phyloP scores from a whole-genome alignment of 53 echinoderm and acorn worm genomes.

The Arbacia lixula region DNA sequence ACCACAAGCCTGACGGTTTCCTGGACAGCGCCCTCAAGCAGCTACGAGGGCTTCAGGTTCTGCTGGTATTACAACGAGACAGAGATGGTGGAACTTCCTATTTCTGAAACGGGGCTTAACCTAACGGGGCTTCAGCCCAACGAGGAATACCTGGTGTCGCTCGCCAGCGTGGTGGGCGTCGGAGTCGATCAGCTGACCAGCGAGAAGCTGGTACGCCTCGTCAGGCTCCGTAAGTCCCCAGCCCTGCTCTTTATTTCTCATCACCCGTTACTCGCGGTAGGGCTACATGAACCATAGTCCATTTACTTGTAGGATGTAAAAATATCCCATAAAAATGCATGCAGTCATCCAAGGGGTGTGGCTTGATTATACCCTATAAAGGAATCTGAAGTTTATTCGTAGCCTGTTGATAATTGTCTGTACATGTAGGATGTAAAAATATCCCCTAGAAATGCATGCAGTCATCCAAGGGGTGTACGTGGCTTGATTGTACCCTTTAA shows the following conservation, averaged over 20 bases:
- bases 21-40: not conserved
- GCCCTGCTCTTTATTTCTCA: no score
- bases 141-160: slow-evolving; percentile 22
- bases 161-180: slow-evolving; percentile 16
- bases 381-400: no score
- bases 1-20: slow-evolving; percentile 8
- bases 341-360: no score
- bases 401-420: no score
- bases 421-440: no score
- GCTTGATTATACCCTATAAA: no score
- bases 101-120: not conserved
- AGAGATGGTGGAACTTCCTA: slow-evolving; percentile 7
- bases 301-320: no score
- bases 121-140: slow-evolving; percentile 23
- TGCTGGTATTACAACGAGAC: slow-evolving; percentile 24
- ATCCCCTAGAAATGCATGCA: no score
- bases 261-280: no score
- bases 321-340: not conserved
- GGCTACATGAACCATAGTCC: no score
- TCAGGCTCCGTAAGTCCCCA: slow-evolving; percentile 39
- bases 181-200: slow-evolving; percentile 7
- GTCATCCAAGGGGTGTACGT: no score
- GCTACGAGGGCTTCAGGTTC: not conserved
- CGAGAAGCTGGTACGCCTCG: not conserved
- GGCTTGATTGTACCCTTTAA: no score